These are phyloP conservation scores for Heliconius himera DNA, from an alignment of 1,140 invertebrate genomes.

Conservation along the genomic window DNA sequence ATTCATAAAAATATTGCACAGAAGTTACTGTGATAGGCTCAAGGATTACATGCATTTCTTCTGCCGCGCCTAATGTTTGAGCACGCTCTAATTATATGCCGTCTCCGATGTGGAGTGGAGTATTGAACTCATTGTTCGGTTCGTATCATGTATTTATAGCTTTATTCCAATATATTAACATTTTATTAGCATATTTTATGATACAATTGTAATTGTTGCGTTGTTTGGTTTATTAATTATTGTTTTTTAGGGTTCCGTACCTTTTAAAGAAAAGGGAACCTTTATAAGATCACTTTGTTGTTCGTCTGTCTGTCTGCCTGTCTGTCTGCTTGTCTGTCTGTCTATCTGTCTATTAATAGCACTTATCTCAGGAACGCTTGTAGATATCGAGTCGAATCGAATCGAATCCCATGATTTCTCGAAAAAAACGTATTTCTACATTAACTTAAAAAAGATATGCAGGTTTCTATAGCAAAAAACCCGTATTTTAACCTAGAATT, in stretches of 20 bases:
- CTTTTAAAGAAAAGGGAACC: no score
- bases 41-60: constrained; percentile 48
- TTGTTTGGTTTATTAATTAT: constrained; percentile 4
- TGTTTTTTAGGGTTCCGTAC: not conserved
- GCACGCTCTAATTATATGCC: constrained; percentile 57
- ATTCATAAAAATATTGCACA: not conserved
- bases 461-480: no score
- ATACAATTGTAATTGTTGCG: not conserved
- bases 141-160: constrained; percentile 18
- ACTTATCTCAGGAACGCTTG: no score
- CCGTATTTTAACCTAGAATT: no score
- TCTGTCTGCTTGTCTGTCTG: no score
- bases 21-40: not conserved
- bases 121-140: constrained; percentile 28
- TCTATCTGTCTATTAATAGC: no score
- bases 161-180: not conserved
- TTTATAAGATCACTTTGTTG: no score
- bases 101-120: constrained; percentile 21
- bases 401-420: no score
- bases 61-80: constrained; percentile 63
- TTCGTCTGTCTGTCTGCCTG: no score
- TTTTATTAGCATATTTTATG: not conserved
- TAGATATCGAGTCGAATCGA: no score
- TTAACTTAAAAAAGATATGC: no score
- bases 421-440: no score